Percentiles rank a stretch among this genome's conserved stretches.
These are phyloP conservation scores for Hyla sarda DNA, from an alignment of 2,113 vertebrate species.

Conservation along the genomic window DNA sequence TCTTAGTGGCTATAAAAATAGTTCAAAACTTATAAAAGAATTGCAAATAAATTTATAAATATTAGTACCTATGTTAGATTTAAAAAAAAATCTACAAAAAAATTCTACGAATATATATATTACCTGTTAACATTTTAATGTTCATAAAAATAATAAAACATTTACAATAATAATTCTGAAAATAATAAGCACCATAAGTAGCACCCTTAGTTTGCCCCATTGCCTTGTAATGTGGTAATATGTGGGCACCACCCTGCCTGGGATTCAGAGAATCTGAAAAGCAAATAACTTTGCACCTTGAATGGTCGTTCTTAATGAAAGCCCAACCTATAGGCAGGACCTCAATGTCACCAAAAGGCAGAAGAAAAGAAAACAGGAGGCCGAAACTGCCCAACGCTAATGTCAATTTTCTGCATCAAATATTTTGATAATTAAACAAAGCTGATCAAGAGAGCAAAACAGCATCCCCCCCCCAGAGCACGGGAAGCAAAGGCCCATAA, in stretches of 20 bases:
- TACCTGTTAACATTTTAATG: too few relatives aligned
- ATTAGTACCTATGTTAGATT: too few relatives aligned
- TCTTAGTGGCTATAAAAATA: too few relatives aligned
- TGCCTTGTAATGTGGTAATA: too few relatives aligned
- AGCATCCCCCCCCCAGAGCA: conserved; percentile 78
- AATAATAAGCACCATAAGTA: too few relatives aligned
- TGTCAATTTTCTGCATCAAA: conserved; percentile 93
- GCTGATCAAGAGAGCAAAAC: conserved; percentile 82
- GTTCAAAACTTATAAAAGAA: too few relatives aligned
- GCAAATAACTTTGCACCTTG: conserved; percentile 18
- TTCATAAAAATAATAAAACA: too few relatives aligned
- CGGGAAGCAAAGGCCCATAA: conserved; percentile 84
- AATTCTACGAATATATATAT: too few relatives aligned
- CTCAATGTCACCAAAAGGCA: conserved; percentile 69
- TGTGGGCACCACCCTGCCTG: conserved; percentile 47
- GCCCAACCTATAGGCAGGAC: conserved; percentile 54
- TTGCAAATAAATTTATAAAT: too few relatives aligned
- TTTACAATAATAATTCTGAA: too few relatives aligned
- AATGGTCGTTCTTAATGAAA: conserved; percentile 63
- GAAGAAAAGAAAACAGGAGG: conserved; percentile 62
- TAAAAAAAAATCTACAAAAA: too few relatives aligned
- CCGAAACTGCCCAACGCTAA: conserved; percentile 74
- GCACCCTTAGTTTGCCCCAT: too few relatives aligned
- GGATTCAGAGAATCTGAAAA: neutral
- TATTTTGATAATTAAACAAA: conserved; percentile 93